Evolutionary conservation across 2,888 invertebrate genomes (phyloP).

Genomic region (Acronicta psi): DNA sequence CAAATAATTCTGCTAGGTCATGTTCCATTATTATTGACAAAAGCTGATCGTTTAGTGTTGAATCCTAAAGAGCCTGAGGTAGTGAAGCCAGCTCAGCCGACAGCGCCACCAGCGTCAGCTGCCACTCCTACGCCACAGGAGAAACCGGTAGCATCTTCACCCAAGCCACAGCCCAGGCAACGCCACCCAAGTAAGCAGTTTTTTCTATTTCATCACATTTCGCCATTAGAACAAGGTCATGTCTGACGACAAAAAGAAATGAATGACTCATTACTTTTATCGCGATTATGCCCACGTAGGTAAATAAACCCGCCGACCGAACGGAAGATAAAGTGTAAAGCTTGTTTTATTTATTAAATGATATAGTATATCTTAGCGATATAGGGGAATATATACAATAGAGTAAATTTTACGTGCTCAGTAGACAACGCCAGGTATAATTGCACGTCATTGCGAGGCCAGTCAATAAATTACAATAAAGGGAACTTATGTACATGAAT

Average conservation of each 20-base stretch:
- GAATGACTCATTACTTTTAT: too few species aligned
- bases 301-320: too few species aligned
- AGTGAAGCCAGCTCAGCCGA: slow-evolving; percentile 27
- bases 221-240: too few species aligned
- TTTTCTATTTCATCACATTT: neutral
- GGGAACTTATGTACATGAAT: too few species aligned
- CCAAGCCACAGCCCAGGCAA: slow-evolving; percentile 42
- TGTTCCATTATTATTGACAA: slow-evolving; percentile 43
- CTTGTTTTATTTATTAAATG: too few species aligned
- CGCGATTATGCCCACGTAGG: too few species aligned
- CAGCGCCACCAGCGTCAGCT: slow-evolving; percentile 29
- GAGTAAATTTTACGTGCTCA: neutral
- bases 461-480: slow-evolving; percentile 6
- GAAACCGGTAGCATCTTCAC: slow-evolving; percentile 26
- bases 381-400: neutral
- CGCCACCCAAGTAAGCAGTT: slow-evolving; percentile 72
- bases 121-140: slow-evolving; percentile 23
- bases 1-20: slow-evolving; percentile 15
- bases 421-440: neutral
- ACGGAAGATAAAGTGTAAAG: too few species aligned
- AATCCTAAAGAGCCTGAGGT: slow-evolving; percentile 74
- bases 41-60: slow-evolving; percentile 72
- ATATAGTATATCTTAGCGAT: too few species aligned
- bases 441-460: slow-evolving; percentile 26
- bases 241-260: too few species aligned